Percentiles rank a stretch among this genome's conserved stretches.
Evolutionary conservation across 2,113 vertebrate genomes (phyloP).

Genomic region (Notiomystis cincta): DNA sequence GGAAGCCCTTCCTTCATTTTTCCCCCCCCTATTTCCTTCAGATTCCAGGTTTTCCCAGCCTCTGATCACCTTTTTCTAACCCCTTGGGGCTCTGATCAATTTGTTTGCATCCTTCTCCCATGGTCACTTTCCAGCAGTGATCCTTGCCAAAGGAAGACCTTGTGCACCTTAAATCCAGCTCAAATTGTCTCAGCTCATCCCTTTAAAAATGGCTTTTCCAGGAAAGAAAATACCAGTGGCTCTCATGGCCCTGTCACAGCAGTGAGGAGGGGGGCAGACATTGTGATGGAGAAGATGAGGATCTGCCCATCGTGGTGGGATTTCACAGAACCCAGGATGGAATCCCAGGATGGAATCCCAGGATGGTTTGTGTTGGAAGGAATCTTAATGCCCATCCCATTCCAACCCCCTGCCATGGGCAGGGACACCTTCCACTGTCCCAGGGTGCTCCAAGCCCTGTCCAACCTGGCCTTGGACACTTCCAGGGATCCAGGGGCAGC

Average conservation of each 20-base stretch:
- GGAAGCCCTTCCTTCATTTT: background rate
- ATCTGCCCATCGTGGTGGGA: background rate
- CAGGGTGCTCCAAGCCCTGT: fast-evolving
- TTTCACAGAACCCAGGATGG: background rate
- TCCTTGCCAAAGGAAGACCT: background rate
- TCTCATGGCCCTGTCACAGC: fast-evolving
- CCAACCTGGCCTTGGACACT: fast-evolving
- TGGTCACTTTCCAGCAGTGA: fast-evolving
- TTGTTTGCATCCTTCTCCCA: background rate
- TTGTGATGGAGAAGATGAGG: background rate
- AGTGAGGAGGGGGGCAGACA: fast-evolving
- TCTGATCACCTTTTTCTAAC: background rate
- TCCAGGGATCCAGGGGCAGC: background rate
- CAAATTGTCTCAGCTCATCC: background rate
- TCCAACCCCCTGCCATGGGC: too few relatives aligned
- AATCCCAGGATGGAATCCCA: background rate
- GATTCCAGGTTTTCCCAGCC: fast-evolving
- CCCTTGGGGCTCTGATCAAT: background rate
- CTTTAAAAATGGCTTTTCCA: background rate
- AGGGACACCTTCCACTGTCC: background rate
- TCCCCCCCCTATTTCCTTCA: background rate
- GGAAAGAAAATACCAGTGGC: background rate
- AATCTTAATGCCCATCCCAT: background rate
- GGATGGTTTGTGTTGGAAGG: background rate
- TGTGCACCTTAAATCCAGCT: background rate